Evolutionary conservation across 2,888 invertebrate species (phyloP).

Genomic region (Sturmia bella): DNA sequence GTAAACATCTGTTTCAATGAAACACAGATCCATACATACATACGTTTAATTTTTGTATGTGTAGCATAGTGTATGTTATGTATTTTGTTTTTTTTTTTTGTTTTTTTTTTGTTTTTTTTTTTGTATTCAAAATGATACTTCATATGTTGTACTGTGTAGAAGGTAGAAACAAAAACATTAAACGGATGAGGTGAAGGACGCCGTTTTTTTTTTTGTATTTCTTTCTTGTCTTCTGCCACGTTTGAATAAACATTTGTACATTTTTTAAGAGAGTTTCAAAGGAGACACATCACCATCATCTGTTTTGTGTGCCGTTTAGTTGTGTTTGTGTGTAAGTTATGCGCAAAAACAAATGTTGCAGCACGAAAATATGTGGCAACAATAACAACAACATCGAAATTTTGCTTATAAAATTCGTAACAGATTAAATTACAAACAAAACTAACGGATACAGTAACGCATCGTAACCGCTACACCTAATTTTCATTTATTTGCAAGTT

Average conservation of each 20-base stretch:
- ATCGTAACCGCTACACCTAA: slow-evolving; percentile 45
- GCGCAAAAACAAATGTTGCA: slow-evolving; percentile 43
- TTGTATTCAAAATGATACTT: neutral
- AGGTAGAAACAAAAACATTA: slow-evolving; percentile 5
- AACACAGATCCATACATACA: slow-evolving; percentile 7
- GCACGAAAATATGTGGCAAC: neutral
- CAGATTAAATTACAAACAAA: slow-evolving; percentile 67
- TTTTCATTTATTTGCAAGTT: neutral
- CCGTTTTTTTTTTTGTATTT: slow-evolving; percentile 37
- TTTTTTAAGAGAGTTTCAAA: slow-evolving; percentile 22
- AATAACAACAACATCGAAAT: neutral
- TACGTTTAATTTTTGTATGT: neutral
- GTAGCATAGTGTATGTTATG: slow-evolving; percentile 20
- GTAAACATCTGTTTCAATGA: slow-evolving; percentile 55
- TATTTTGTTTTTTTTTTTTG: neutral
- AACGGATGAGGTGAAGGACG: slow-evolving; percentile 70
- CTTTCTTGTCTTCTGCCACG: slow-evolving; percentile 35
- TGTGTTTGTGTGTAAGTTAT: slow-evolving; percentile 44
- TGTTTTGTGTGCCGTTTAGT: slow-evolving; percentile 10
- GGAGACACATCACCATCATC: slow-evolving; percentile 37
- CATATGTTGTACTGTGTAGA: neutral
- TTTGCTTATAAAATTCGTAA: slow-evolving; percentile 51
- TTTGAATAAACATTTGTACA: slow-evolving; percentile 50
- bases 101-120: neutral
- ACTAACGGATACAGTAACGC: slow-evolving; percentile 67